Evolutionary conservation across 2,888 invertebrate species (phyloP), one percentile per base, ranked within the genome.

Genomic region (Pseudococcus viburni): DNA sequence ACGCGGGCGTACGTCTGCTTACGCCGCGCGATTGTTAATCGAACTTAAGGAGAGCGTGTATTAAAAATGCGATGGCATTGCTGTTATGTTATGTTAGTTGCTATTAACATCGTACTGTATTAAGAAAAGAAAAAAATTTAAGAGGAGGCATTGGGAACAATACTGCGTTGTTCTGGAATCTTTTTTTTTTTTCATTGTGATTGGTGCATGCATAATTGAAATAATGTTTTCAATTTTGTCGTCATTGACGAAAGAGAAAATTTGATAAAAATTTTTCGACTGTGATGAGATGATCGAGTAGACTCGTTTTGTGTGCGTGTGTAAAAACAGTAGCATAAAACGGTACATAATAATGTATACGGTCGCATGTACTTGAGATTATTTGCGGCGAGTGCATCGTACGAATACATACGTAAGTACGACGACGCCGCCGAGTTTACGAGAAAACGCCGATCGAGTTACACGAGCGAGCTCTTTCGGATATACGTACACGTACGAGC

Each of bases 51-150:
- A 64, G 64, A 64, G 64, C 59, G n/a, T 64, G 64, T 64, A 64
- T 64, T 64, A 22, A 64, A 64, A 64, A 64, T 64, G 64, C 64
- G 64, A 64, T 64, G 64, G 64, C 64, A 64, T 64, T 64, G 64
- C 64, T 59, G 9, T 64, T 64, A 22, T 55, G 9, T 1, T 64
- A 22, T 64, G 22, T 59, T n/a, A 19, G 59, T 59, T 59, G 59
- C n/a, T 59, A n/a, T 17, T 55, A 55, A 7, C 55, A n/a, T n/a
- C 26, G 26, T 33, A 33, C 26, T 33, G 51, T 15, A 51, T 11
- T 51, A 51, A 51, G 55, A n/a, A 55, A 5, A 55, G 55, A n/a
- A 6, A n/a, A 51, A 12, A 55, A 55, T 55, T 55, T n/a, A 55
- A 55, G n/a, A 55, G 17, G n/a, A 4, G 55, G n/a, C 55, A 5